A percentile compares a stretch with the other conserved stretches of the same genome.
Evolutionary conservation across 2,797 vertebrate genomes (phyloP).

Genomic region (Semaprochilodus insignis): DNA sequence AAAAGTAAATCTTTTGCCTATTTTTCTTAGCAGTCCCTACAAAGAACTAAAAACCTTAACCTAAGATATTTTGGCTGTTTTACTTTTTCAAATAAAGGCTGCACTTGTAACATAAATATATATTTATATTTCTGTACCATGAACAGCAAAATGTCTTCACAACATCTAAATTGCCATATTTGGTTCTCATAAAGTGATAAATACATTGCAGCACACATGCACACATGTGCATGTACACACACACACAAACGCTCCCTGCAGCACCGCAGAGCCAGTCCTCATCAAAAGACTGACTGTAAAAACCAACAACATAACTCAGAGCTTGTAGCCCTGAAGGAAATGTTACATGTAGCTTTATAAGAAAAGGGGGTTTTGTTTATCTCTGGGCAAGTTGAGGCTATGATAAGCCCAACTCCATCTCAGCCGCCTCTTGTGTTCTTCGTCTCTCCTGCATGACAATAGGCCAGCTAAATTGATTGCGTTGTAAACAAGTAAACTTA

Average conservation of each 20-base stretch:
- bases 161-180: background rate
- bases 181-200: background rate
- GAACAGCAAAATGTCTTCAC: background rate
- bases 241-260: background rate
- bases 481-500: conserved; percentile 64
- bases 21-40: no score
- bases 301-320: conserved; percentile 11
- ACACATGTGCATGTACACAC: no score
- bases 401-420: conserved; percentile 9
- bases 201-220: background rate
- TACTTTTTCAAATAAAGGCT: no score
- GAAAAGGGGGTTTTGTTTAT: conserved; percentile 25
- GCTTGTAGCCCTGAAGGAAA: background rate
- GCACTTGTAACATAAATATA: no score
- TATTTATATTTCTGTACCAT: no score
- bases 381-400: background rate
- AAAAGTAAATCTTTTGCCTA: background rate
- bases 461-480: conserved; percentile 55
- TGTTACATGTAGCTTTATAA: conserved; percentile 6
- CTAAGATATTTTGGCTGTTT: no score
- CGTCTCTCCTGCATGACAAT: conserved; percentile 52
- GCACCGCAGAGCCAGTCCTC: background rate
- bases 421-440: conserved; percentile 19
- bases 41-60: no score
- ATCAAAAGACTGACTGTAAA: conserved; percentile 18